These are phyloP conservation scores for Trachops cirrhosus DNA, from an alignment of 2,797 vertebrate species.

Conservation along the genomic window DNA sequence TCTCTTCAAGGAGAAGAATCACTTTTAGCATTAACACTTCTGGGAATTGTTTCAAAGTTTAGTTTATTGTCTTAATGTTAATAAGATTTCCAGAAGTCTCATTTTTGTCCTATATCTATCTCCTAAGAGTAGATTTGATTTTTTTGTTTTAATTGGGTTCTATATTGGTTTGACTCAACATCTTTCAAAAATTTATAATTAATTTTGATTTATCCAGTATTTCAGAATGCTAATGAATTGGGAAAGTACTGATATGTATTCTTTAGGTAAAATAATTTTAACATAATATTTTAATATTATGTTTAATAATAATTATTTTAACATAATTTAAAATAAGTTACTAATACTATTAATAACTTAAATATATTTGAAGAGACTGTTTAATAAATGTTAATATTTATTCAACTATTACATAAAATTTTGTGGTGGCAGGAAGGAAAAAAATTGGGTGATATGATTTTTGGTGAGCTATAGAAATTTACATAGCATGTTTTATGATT, in stretches of 20 bases:
- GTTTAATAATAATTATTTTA: too few species aligned
- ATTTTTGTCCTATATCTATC: not conserved
- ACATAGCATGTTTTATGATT: slow-evolving; percentile 13
- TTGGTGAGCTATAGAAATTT: not conserved
- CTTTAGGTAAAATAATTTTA: slow-evolving; percentile 20
- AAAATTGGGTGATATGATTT: not conserved
- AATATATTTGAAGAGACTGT: not conserved
- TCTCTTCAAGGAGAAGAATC: slow-evolving; percentile 48
- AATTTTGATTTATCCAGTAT: slow-evolving; percentile 22
- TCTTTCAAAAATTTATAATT: slow-evolving; percentile 41
- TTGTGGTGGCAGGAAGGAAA: not conserved
- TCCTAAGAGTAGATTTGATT: slow-evolving; percentile 40
- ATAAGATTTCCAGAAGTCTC: slow-evolving; percentile 36
- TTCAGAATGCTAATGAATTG: slow-evolving; percentile 39
- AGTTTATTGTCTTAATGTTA: slow-evolving; percentile 62
- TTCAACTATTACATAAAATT: not conserved
- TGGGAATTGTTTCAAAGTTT: slow-evolving; percentile 64
- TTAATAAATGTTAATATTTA: not conserved
- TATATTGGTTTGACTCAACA: slow-evolving; percentile 41
- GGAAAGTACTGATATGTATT: not conserved
- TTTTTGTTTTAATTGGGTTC: slow-evolving; percentile 54
- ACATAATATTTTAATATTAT: not conserved
- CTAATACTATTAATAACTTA: not conserved
- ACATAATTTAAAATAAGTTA: not conserved
- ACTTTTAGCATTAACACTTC: slow-evolving; percentile 53